Evolutionary conservation across 2,888 invertebrate species (phyloP), one percentile per base, ranked within the genome.

Genomic region (Heliconius hortense): DNA sequence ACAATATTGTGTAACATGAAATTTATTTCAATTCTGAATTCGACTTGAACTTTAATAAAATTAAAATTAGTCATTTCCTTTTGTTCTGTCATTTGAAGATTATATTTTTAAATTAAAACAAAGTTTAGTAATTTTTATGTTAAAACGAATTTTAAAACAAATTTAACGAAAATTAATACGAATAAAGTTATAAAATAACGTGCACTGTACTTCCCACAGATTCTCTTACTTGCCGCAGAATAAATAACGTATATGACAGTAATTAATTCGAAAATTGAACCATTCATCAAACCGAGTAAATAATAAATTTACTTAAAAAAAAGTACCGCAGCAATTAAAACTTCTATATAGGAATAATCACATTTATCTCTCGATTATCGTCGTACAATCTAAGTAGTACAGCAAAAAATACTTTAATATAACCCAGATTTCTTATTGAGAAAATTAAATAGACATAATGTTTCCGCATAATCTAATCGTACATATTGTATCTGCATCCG

Each of bases 401-500:
- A 56, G 56, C 8, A 53, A 69, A 69, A 56, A 69, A n/a, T 13
- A 43, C 39, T 39, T 56, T 69, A 69, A 56, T 69, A 31, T 69
- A 56, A 69, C 69, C 69, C 56, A 69, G 31, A 56, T 69, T 69
- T 69, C 69, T 69, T 69, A 56, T 31, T 56, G 39, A 66, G 66
- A 66, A 66, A 66, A 39, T 66, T 39, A 56, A 24, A 69, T 11
- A 69, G 71, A 39, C 59, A 43, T 71, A 39, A 5, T 21, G 71
- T 71, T 60, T 60, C 71, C 60, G 71, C 28, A 64, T 75, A 75
- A 75, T 75, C 64, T 59, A 72, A 76, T 76, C 73, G 75, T 70
- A 73, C 56, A 78, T 78, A 79, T 75, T 77, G 66, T 73, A 68
- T 73, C 72, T 69, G 60, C 75, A 78, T 80, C 80, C 81, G 79